These are phyloP conservation scores for Pachypsylla venusta DNA, from an alignment of 1,140 invertebrate species.

Conservation along the genomic window DNA sequence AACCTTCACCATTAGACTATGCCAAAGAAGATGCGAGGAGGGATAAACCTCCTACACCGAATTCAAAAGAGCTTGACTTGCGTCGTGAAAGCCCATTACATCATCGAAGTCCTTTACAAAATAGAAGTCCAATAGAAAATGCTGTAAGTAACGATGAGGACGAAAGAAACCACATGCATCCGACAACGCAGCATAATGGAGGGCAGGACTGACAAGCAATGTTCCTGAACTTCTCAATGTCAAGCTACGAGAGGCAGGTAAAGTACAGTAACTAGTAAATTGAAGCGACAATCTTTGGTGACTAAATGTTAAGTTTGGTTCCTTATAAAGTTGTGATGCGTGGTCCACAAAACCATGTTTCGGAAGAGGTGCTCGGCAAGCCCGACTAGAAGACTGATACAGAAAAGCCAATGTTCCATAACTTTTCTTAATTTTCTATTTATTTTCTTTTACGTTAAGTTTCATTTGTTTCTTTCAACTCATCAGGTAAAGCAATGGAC, in stretches of 20 bases:
- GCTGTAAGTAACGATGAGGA: conserved; percentile 3
- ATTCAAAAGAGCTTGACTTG: background rate
- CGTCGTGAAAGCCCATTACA: background rate
- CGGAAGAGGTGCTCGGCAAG: background rate
- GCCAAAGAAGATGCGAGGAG: conserved; percentile 1
- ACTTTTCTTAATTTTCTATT: background rate
- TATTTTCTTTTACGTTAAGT: background rate
- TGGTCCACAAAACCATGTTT: too few relatives aligned
- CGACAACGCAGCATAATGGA: background rate
- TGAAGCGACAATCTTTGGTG: background rate
- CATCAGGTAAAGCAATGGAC: background rate
- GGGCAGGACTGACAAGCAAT: conserved; percentile 8
- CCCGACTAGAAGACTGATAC: conserved; percentile 3
- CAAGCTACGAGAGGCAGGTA: conserved; percentile 1
- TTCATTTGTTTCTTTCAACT: conserved; percentile 3
- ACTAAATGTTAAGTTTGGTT: background rate
- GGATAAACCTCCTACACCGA: background rate
- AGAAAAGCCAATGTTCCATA: conserved; percentile 9
- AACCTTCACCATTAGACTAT: background rate
- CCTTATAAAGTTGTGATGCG: background rate
- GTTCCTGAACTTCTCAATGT: conserved; percentile 8
- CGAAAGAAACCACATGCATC: background rate
- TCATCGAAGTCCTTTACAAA: conserved; percentile 1
- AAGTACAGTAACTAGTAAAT: background rate
- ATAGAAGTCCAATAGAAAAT: background rate